Conservation (phyloP, 2,888 invertebrate species). For the Eulithis prunata region DNA sequence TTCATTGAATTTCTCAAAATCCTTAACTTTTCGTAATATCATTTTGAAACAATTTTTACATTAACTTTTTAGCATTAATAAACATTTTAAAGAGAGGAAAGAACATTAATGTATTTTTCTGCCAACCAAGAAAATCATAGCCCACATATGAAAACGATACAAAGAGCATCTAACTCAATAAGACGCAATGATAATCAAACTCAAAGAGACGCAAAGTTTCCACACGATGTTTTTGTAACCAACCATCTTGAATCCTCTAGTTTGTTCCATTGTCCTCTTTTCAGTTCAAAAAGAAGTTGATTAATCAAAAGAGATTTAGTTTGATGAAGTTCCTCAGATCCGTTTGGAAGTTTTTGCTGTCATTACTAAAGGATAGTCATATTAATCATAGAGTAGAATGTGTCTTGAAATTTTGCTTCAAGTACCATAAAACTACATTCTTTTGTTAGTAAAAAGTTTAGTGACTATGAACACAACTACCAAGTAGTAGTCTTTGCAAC, state of each 20-base stretch:
- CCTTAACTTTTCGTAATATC: no score
- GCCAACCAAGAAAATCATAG: no score
- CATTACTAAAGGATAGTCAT: not conserved
- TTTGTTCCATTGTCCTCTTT: slow-evolving; percentile 26
- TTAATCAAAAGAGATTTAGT: slow-evolving; percentile 32
- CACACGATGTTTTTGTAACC: slow-evolving; percentile 18
- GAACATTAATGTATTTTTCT: no score
- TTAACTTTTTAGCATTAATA: no score
- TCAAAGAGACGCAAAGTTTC: slow-evolving; percentile 15
- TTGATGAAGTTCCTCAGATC: slow-evolving; percentile 12
- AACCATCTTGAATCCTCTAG: slow-evolving; percentile 9
- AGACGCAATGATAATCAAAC: not conserved
- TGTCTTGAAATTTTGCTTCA: not conserved
- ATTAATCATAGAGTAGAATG: not conserved
- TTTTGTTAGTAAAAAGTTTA: no score
- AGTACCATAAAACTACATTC: not conserved
- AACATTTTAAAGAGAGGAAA: no score
- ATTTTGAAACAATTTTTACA: no score
- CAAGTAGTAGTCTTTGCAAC: no score
- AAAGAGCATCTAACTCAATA: slow-evolving; percentile 15
- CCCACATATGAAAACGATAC: no score
- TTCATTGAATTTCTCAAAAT: no score
- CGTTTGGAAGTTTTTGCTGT: slow-evolving; percentile 19
- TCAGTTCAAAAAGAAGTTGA: slow-evolving; percentile 26
- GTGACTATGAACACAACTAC: no score